Conservation (phyloP, 1,140 invertebrate species). For the Pollicipes pollicipes region DNA sequence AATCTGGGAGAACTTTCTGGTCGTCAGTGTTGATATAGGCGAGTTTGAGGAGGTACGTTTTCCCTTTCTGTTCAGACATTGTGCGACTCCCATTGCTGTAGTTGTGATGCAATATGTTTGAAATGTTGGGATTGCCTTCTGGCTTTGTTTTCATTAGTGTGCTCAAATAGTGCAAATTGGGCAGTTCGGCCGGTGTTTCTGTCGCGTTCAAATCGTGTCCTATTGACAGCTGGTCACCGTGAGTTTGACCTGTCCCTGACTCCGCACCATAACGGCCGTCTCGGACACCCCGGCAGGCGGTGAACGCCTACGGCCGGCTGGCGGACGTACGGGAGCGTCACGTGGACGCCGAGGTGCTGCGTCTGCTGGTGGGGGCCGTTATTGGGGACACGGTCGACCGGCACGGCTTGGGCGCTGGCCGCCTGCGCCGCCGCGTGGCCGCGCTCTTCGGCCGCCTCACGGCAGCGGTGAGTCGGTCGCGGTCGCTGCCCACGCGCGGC, state of each 20-base stretch:
- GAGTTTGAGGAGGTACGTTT: constrained; percentile 12
- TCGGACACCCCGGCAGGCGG: constrained; percentile 44
- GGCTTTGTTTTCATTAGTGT: too few relatives aligned
- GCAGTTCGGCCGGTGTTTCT: too few relatives aligned
- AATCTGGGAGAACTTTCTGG: constrained; percentile 87
- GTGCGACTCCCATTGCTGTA: too few relatives aligned
- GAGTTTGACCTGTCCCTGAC: too few relatives aligned
- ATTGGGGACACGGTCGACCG: constrained; percentile 40
- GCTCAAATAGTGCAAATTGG: too few relatives aligned
- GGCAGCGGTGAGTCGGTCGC: constrained; percentile 24
- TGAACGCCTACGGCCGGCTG: constrained; percentile 60
- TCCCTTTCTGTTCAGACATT: too few relatives aligned
- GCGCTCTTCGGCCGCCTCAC: constrained; percentile 69
- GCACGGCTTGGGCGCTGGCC: constrained; percentile 32
- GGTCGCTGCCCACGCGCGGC: constrained; percentile 44
- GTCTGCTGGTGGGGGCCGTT: constrained; percentile 52
- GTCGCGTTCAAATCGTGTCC: too few relatives aligned
- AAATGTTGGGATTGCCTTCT: too few relatives aligned
- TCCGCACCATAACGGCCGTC: too few relatives aligned
- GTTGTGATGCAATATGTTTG: too few relatives aligned
- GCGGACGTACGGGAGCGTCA: constrained; percentile 61
- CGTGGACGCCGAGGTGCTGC: constrained; percentile 56
- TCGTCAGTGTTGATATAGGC: constrained; percentile 53
- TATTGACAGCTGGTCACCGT: too few relatives aligned
- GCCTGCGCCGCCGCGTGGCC: constrained; percentile 37